Conservation (phyloP, 2,888 invertebrate genomes). For the Ormyrus labotus region DNA sequence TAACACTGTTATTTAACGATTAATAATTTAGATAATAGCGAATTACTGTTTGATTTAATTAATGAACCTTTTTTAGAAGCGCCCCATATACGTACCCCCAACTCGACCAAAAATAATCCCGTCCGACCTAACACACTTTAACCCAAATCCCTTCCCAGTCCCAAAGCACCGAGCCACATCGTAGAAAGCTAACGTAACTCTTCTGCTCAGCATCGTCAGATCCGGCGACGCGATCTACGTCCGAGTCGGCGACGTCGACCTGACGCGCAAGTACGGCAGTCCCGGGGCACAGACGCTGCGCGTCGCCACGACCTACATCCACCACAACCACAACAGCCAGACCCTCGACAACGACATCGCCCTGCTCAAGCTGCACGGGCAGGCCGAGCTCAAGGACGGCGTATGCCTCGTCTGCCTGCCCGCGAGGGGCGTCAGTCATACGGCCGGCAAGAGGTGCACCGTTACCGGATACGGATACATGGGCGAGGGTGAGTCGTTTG, state of each 20-base stretch:
- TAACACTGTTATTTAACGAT: no score
- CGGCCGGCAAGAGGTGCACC: slow-evolving; percentile 93
- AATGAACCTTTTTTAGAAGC: no score
- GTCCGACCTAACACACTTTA: neutral
- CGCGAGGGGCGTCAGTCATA: slow-evolving; percentile 90
- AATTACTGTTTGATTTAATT: no score
- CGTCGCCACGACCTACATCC: slow-evolving; percentile 95
- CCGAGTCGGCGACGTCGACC: slow-evolving; percentile 93
- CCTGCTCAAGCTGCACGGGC: slow-evolving; percentile 90
- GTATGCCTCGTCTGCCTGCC: slow-evolving; percentile 92
- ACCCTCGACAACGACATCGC: slow-evolving; percentile 97
- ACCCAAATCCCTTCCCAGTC: neutral
- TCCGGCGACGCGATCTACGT: slow-evolving; percentile 96
- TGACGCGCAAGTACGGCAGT: slow-evolving; percentile 92
- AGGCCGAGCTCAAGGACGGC: slow-evolving; percentile 91
- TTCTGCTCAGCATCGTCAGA: slow-evolving; percentile 86
- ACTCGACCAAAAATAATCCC: neutral
- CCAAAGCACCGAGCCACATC: neutral
- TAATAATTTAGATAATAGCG: no score
- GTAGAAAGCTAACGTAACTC: slow-evolving; percentile 27
- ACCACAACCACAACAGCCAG: slow-evolving; percentile 96
- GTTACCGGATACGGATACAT: slow-evolving; percentile 97
- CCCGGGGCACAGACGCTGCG: slow-evolving; percentile 93
- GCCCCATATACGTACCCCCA: no score
- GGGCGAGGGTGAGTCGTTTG: slow-evolving; percentile 86